Conservation (phyloP, 2,113 vertebrate genomes). For the Oophaga pumilio region DNA sequence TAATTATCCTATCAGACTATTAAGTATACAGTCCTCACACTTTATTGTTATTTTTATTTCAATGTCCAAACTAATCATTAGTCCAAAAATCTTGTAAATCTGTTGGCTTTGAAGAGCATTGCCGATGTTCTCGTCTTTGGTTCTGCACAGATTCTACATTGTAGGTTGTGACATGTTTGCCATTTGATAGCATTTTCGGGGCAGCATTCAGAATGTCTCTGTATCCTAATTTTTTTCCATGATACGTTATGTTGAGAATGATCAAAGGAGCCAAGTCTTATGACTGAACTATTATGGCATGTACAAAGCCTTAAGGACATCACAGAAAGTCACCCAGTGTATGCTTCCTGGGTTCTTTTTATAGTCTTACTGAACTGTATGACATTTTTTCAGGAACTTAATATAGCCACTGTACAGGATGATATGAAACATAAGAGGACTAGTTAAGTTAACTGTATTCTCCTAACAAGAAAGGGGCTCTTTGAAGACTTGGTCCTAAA, state of each 20-base stretch:
- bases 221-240: constrained; percentile 63
- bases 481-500: not conserved
- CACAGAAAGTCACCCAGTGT: constrained; percentile 54
- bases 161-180: constrained; percentile 34
- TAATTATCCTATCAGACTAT: not conserved
- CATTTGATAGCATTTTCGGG: constrained; percentile 54
- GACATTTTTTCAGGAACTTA: constrained; percentile 42
- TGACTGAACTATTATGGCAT: constrained; percentile 62
- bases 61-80: not conserved
- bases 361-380: constrained; percentile 56
- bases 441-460: constrained; percentile 43
- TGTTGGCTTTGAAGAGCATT: not conserved
- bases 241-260: constrained; percentile 60
- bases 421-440: constrained; percentile 53
- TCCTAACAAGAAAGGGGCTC: not conserved
- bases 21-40: not conserved
- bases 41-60: not conserved
- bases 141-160: constrained; percentile 40
- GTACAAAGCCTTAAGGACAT: constrained; percentile 64
- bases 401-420: constrained; percentile 40
- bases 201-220: constrained; percentile 48
- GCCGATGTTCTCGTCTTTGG: not conserved
- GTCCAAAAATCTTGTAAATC: constrained; percentile 3
- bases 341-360: constrained; percentile 54
- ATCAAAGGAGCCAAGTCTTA: constrained; percentile 61